Conservation (phyloP, 2,797 vertebrate genomes). For the Hoplostethus mediterraneus region DNA sequence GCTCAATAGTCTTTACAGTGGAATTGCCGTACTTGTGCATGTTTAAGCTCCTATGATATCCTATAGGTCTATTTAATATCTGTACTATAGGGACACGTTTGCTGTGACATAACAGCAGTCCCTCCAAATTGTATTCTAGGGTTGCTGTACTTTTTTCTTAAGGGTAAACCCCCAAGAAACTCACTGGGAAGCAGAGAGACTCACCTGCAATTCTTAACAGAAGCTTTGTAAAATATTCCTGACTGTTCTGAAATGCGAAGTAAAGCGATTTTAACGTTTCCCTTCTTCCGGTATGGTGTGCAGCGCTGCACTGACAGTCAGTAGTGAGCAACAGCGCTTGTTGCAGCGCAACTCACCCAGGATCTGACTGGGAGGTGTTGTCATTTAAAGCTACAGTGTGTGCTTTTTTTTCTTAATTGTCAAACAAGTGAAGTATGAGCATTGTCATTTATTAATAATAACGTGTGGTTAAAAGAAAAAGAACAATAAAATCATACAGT, state of each 20-base stretch:
- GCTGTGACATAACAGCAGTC: background rate
- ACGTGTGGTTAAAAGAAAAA: no score
- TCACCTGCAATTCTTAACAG: conserved; percentile 56
- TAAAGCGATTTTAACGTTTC: conserved; percentile 2
- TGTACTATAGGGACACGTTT: rapidly evolving
- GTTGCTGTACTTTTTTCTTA: background rate
- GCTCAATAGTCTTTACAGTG: no score
- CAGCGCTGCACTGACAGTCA: conserved; percentile 22
- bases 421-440: background rate
- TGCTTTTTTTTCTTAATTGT: conserved; percentile 2
- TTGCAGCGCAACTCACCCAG: conserved; percentile 70
- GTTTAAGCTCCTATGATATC: background rate
- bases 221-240: conserved; percentile 6
- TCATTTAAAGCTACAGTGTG: conserved; percentile 86
- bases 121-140: background rate
- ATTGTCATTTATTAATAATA: no score
- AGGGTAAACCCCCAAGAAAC: background rate
- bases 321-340: conserved; percentile 53
- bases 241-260: conserved; percentile 20
- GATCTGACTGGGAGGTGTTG: conserved; percentile 70
- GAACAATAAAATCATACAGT: no score
- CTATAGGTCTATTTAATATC: no score
- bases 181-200: conserved; percentile 1
- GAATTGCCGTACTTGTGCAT: background rate
- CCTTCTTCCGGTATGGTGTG: conserved; percentile 42